Percentiles rank a stretch among this genome's conserved stretches.
Conservation (phyloP, 1,140 invertebrate genomes). For the Zaprionus davidi region DNA sequence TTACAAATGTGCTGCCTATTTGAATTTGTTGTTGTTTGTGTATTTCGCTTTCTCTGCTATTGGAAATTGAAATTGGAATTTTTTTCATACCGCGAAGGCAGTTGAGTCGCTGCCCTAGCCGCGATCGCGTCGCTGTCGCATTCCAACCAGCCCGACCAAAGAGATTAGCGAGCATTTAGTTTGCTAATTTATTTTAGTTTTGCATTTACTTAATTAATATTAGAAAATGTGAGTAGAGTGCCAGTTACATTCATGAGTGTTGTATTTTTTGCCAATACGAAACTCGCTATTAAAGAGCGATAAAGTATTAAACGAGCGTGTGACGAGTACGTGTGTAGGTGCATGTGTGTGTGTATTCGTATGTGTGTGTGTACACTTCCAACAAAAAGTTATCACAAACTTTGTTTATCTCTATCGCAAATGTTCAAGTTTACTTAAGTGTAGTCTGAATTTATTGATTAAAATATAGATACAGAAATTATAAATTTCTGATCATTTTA, state of each 20-base stretch:
- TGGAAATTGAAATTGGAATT: constrained; percentile 75
- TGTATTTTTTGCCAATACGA: constrained; percentile 21
- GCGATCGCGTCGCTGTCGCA: constrained; percentile 52
- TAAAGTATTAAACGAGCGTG: constrained; percentile 1
- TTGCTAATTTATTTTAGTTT: constrained; percentile 10
- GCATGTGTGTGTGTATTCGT: constrained; percentile 14
- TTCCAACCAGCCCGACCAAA: constrained; percentile 47
- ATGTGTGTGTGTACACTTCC: constrained; percentile 37
- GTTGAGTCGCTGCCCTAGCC: constrained; percentile 64
- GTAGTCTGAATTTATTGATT: constrained; percentile 15
- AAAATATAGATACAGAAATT: constrained; percentile 11
- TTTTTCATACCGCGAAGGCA: constrained; percentile 44
- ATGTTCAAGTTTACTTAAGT: constrained; percentile 19
- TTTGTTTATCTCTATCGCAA: constrained; percentile 71
- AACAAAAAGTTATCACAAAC: constrained; percentile 60
- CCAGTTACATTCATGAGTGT: not conserved
- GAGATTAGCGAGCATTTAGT: constrained; percentile 12
- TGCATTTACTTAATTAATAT: constrained; percentile 28
- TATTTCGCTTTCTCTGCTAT: constrained; percentile 67
- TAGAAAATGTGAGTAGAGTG: constrained; percentile 32
- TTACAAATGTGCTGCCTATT: constrained; percentile 61
- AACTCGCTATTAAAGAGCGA: not conserved
- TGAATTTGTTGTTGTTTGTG: constrained; percentile 42
- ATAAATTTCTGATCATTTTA: constrained; percentile 7
- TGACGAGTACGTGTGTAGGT: constrained; percentile 5